These are phyloP conservation scores for Tetraneura akinire DNA, from an alignment of 1,140 invertebrate species.

Conservation along the genomic window DNA sequence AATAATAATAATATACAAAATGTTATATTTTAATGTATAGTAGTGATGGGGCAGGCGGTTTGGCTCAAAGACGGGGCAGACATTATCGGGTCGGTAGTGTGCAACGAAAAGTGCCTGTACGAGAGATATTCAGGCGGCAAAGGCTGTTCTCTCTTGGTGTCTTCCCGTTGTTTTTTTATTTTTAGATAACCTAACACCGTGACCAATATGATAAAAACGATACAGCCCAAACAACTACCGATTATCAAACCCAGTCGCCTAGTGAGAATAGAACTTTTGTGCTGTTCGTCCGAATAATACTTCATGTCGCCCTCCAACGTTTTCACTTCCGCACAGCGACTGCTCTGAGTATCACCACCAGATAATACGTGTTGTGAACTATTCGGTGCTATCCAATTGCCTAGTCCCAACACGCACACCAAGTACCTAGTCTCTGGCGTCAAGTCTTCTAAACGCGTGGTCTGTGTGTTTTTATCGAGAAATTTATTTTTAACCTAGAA, in stretches of 20 bases:
- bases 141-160: constrained; percentile 70
- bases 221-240: constrained; percentile 80
- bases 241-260: constrained; percentile 79
- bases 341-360: constrained; percentile 56
- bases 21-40: constrained; percentile 28
- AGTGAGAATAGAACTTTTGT: constrained; percentile 68
- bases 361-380: constrained; percentile 54
- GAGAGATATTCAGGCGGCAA: constrained; percentile 71
- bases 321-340: constrained; percentile 73
- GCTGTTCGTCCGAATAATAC: constrained; percentile 60
- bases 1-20: background rate
- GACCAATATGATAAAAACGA: constrained; percentile 79
- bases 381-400: constrained; percentile 63
- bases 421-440: constrained; percentile 76
- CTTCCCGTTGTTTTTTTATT: constrained; percentile 77
- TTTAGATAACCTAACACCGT: constrained; percentile 83
- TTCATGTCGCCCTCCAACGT: constrained; percentile 73
- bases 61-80: background rate
- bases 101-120: constrained; percentile 62
- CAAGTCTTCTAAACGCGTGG: constrained; percentile 72
- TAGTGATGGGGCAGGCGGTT: background rate
- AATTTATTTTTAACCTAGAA: constrained; percentile 71
- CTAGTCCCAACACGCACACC: constrained; percentile 81
- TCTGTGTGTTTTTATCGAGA: constrained; percentile 69
- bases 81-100: constrained; percentile 57